Percentiles rank a stretch among this genome's conserved stretches.
phyloP scores from a whole-genome alignment of 2,797 vertebrate genomes.

The Gambelia wislizenii region DNA sequence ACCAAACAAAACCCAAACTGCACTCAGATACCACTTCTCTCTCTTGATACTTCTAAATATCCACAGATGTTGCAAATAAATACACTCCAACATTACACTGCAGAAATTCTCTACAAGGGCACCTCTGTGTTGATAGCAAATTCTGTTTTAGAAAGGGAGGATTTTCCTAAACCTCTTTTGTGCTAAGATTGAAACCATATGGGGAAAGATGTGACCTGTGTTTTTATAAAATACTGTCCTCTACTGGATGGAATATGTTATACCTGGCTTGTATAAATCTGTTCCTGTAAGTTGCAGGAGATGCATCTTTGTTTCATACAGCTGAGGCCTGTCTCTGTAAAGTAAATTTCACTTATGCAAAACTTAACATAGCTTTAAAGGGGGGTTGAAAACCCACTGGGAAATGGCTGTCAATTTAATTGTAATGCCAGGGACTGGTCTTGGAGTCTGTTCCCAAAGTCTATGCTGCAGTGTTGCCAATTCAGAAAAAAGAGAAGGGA shows the following conservation, averaged over 20 bases:
- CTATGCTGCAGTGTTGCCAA: not conserved
- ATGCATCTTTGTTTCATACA: constrained; percentile 4
- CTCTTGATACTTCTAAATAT: constrained; percentile 18
- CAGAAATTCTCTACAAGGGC: not conserved
- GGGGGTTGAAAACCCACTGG: no score
- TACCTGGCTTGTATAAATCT: constrained; percentile 13
- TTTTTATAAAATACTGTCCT: constrained; percentile 49
- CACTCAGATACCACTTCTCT: not conserved
- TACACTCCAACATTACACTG: not conserved
- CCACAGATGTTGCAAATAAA: not conserved
- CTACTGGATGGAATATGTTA: constrained; percentile 42
- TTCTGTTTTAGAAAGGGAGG: constrained; percentile 9
- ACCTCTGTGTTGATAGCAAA: not conserved
- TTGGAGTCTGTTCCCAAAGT: not conserved
- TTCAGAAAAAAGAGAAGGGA: not conserved
- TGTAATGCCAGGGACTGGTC: not conserved
- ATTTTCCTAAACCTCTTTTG: constrained; percentile 22
- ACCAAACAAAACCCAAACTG: constrained; percentile 21
- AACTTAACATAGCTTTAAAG: not conserved
- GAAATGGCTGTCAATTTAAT: not conserved
- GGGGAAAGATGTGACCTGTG: constrained; percentile 28
- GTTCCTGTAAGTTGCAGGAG: not conserved
- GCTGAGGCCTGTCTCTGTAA: not conserved
- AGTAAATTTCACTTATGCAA: constrained; percentile 15
- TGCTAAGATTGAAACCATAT: constrained; percentile 31